Evolutionary conservation across 2,797 vertebrate genomes (phyloP), one percentile per base, ranked within the genome.

Genomic region (Brotogeris chrysoptera): DNA sequence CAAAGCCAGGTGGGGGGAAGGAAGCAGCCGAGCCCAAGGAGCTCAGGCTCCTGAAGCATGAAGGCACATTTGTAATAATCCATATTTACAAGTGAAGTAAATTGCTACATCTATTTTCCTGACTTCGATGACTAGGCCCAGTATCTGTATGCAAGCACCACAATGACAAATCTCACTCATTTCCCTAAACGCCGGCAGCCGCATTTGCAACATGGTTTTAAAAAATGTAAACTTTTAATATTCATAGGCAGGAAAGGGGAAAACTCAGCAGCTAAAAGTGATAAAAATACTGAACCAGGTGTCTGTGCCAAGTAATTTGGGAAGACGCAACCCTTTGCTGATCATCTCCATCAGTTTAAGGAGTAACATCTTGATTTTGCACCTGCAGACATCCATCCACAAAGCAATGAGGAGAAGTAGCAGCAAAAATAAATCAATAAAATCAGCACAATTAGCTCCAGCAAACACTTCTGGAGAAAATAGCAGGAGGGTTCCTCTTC

Each of bases 321-420:
- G 60, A 91, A 46, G 71, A 69, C 19, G 72, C 14, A 89, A 30
- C 53, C 38, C 38, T 80, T 41, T 28, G 44, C 78, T 68, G 27
- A 70, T 92, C 60, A 41, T 28, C 47, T 65, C 65, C 53, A 50
- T 36, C 74, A 71, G 30, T 47, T 90, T 41, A 80, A 72, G 55
- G 71, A 86, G 23, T 6, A 91, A 95, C 87, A 90, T 85, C 88
- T 89, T 95, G 84, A 95, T 82, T 85, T 81, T 59, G 39, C 76
- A 93, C 79, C 92, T 95, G 86, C 90, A 92, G 44, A 77, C 93
- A 92, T 27, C 44, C 68, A 41, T 38, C 70, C 20, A 86, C 17
- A 50, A 65, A 73, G 73, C 59, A 61, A 55, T 0, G 5, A 90
- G 53, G 43, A 69, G 57, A 90, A 90, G 53, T 1, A 57, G 57